Evolutionary conservation across 2,113 vertebrate species (phyloP).

Genomic region (Gasterosteus nipponicus): DNA sequence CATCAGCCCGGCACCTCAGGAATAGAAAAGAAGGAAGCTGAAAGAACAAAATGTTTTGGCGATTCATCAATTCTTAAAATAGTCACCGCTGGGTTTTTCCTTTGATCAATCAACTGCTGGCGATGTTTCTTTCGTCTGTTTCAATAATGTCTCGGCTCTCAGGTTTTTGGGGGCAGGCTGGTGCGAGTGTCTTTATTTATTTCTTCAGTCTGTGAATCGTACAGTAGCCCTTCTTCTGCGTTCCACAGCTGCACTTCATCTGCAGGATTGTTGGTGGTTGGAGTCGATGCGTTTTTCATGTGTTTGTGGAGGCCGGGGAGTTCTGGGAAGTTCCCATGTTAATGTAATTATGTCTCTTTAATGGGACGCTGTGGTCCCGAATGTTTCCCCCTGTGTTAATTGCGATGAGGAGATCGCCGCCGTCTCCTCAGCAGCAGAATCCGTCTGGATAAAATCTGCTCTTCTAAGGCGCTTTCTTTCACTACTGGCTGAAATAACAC

Average conservation of each 20-base stretch:
- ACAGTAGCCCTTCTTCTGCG: conserved; percentile 35
- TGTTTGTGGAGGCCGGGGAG: conserved; percentile 47
- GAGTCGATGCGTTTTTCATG: conserved; percentile 48
- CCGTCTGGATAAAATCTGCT: conserved; percentile 69
- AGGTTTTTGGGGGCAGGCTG: neutral
- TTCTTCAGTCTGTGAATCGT: conserved; percentile 16
- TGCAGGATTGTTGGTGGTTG: conserved; percentile 48
- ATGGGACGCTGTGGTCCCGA: conserved; percentile 58
- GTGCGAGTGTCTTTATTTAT: neutral
- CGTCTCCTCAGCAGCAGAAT: conserved; percentile 50
- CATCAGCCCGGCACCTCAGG: no score
- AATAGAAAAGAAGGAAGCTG: neutral
- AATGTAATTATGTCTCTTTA: conserved; percentile 70
- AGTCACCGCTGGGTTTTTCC: neutral
- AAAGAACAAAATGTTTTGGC: neutral
- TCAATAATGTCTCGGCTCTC: neutral
- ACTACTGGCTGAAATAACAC: conserved; percentile 57
- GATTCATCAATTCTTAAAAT: neutral
- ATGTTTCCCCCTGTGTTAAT: conserved; percentile 62
- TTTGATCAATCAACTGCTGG: neutral
- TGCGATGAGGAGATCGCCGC: conserved; percentile 65
- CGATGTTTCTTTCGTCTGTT: neutral
- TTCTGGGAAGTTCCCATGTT: conserved; percentile 73
- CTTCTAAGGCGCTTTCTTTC: conserved; percentile 50
- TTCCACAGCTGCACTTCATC: conserved; percentile 41